These are phyloP conservation scores for Procambarus virginalis DNA, from an alignment of 1,140 invertebrate species.

Conservation along the genomic window DNA sequence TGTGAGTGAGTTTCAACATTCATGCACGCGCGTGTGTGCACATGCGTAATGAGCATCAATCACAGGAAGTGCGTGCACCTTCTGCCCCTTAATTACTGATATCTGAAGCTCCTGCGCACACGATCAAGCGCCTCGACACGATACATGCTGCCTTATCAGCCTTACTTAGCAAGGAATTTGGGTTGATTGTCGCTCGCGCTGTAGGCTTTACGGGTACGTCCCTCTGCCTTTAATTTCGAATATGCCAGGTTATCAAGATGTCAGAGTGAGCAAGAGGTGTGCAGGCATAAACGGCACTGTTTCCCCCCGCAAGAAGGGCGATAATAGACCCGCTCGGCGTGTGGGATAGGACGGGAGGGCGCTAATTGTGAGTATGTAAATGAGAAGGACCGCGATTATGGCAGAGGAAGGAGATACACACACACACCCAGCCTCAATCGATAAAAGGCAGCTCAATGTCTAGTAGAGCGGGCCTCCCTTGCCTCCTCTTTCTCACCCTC, in stretches of 20 bases:
- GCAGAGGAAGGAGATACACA: slow-evolving; percentile 52
- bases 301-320: slow-evolving; percentile 9
- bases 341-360: slow-evolving; percentile 49
- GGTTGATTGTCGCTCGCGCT: slow-evolving; percentile 16
- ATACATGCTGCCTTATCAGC: slow-evolving; percentile 24
- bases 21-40: no score
- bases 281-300: slow-evolving; percentile 23
- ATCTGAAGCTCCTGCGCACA: slow-evolving; percentile 59
- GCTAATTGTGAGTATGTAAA: slow-evolving; percentile 67
- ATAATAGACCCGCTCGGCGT: neutral
- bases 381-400: slow-evolving; percentile 65
- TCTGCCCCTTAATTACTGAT: slow-evolving; percentile 64
- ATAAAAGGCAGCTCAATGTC: no score
- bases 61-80: slow-evolving; percentile 62
- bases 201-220: slow-evolving; percentile 23
- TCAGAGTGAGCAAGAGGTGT: slow-evolving; percentile 34
- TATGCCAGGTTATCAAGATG: slow-evolving; percentile 68
- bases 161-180: slow-evolving; percentile 12
- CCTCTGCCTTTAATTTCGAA: slow-evolving; percentile 65
- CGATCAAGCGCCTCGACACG: slow-evolving; percentile 37
- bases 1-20: neutral
- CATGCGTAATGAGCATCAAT: slow-evolving; percentile 47
- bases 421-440: no score
- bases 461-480: no score
- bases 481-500: no score